These are phyloP conservation scores for Idaea biselata DNA, from an alignment of 2,888 invertebrate species.

Conservation along the genomic window DNA sequence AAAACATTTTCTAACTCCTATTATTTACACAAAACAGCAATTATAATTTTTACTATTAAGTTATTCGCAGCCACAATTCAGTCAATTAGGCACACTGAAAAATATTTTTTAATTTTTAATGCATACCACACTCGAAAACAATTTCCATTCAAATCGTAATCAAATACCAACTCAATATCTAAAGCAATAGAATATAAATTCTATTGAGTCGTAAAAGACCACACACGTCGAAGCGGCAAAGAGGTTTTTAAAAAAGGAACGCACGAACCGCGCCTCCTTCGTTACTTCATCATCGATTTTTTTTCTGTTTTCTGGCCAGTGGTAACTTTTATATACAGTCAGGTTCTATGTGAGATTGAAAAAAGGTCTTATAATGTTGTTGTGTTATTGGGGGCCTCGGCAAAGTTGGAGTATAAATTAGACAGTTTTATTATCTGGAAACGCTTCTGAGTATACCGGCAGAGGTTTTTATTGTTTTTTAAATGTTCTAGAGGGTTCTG, in stretches of 20 bases:
- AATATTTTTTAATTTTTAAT: constrained; percentile 51
- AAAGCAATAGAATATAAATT: constrained; percentile 14
- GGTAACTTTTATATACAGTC: constrained; percentile 72
- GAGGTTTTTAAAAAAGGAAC: constrained; percentile 75
- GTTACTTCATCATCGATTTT: constrained; percentile 77
- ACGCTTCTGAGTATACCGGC: constrained; percentile 44
- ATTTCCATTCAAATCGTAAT: constrained; percentile 31
- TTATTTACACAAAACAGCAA: constrained; percentile 24
- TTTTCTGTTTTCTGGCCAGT: constrained; percentile 64
- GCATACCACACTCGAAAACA: constrained; percentile 35
- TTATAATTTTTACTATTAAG: constrained; percentile 45
- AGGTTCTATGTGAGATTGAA: constrained; percentile 25
- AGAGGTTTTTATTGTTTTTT: constrained; percentile 62
- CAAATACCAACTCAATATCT: constrained; percentile 19
- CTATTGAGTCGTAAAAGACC: constrained; percentile 45
- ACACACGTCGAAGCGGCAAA: constrained; percentile 68
- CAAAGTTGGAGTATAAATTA: constrained; percentile 58
- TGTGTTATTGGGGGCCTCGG: constrained; percentile 43
- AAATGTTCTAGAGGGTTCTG: constrained; percentile 48
- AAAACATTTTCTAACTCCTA: constrained; percentile 36
- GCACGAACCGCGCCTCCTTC: constrained; percentile 75
- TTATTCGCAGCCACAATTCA: background rate
- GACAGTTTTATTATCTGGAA: constrained; percentile 57
- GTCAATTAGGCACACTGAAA: constrained; percentile 26
- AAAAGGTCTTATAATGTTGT: constrained; percentile 62